Evolutionary conservation across 2,888 invertebrate genomes (phyloP).

Genomic region (Agrotis puta): DNA sequence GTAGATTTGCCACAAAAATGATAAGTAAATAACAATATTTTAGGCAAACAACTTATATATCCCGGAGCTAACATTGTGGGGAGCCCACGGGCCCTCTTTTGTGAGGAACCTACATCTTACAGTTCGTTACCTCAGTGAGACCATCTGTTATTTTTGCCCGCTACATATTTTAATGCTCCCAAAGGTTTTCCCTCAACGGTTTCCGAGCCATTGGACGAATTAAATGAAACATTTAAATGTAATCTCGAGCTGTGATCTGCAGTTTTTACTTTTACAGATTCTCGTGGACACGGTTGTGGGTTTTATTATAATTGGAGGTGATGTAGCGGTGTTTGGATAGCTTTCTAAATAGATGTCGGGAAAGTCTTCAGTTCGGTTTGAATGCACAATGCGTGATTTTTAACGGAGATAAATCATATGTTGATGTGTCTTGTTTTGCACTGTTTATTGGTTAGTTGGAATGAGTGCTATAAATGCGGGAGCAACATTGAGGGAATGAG

Average conservation of each 20-base stretch:
- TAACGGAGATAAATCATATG: constrained; percentile 14
- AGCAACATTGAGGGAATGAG: no score
- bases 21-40: constrained; percentile 90
- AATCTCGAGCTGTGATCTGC: constrained; percentile 76
- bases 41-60: constrained; percentile 87
- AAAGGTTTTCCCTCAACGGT: constrained; percentile 79
- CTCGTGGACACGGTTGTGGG: constrained; percentile 14
- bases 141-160: constrained; percentile 89
- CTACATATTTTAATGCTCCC: constrained; percentile 89
- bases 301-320: constrained; percentile 38
- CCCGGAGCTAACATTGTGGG: constrained; percentile 83
- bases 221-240: constrained; percentile 86
- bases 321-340: background rate
- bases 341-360: constrained; percentile 3
- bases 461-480: no score
- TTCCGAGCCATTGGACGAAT: constrained; percentile 85
- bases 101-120: constrained; percentile 76
- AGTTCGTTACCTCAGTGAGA: constrained; percentile 83
- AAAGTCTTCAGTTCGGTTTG: background rate
- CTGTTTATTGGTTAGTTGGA: constrained; percentile 9
- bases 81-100: constrained; percentile 74
- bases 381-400: constrained; percentile 6
- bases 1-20: constrained; percentile 87
- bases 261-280: constrained; percentile 57
- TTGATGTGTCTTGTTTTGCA: background rate